Conservation (phyloP, 2,888 invertebrate species). For the Podabrus alpinus region DNA sequence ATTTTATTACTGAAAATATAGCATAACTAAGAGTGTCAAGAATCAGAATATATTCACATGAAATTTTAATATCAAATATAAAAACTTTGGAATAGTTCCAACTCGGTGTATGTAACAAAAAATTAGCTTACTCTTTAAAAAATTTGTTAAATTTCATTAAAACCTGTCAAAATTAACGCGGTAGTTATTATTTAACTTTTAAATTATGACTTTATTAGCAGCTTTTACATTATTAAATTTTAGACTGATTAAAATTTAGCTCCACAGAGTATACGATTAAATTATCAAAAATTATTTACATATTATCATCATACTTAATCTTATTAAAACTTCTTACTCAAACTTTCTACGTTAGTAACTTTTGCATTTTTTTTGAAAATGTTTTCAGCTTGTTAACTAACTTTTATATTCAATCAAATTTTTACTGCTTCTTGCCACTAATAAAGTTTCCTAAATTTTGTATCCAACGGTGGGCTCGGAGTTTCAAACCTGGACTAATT, state of each 20-base stretch:
- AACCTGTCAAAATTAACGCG: not conserved
- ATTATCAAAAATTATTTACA: not conserved
- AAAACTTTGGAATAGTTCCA: not conserved
- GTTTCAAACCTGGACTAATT: not conserved
- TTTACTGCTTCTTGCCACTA: not conserved
- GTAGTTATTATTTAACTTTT: conserved; percentile 1
- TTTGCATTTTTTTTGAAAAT: not conserved
- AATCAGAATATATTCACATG: not conserved
- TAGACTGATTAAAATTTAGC: not conserved
- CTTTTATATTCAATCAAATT: not conserved
- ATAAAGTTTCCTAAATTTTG: not conserved
- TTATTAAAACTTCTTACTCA: not conserved
- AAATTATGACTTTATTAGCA: not conserved
- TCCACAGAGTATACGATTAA: not conserved
- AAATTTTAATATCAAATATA: not conserved
- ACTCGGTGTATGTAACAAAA: not conserved
- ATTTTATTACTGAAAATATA: not conserved
- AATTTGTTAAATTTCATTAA: not conserved
- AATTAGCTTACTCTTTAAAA: not conserved
- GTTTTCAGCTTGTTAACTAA: not conserved
- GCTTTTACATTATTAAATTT: not conserved
- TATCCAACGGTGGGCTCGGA: not conserved
- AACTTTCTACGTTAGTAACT: not conserved
- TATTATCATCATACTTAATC: not conserved
- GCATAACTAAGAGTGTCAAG: not conserved